Evolutionary conservation across 2,113 vertebrate species (phyloP).

Genomic region (Gnathonemus longibarbis): DNA sequence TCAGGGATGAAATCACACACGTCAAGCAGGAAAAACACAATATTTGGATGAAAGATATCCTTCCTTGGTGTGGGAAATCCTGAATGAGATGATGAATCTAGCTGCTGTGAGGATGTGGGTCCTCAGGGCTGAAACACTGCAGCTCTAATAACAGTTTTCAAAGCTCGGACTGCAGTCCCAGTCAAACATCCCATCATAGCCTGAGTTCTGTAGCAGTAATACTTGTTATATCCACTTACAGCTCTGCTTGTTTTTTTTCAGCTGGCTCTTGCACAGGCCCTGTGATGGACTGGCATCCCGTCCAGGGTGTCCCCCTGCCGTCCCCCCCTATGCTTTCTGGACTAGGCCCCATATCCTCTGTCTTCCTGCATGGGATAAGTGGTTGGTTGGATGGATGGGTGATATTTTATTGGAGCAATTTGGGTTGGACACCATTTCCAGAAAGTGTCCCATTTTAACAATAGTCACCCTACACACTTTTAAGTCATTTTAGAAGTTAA

Average conservation of each 20-base stretch:
- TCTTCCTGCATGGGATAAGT: neutral
- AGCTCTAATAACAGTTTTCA: neutral
- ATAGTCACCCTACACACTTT: neutral
- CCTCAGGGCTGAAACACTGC: neutral
- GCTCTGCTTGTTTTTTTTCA: neutral
- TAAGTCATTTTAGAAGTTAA: neutral
- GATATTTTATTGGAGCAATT: neutral
- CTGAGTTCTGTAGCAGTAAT: neutral
- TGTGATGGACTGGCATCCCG: neutral
- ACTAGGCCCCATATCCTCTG: neutral
- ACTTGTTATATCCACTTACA: neutral
- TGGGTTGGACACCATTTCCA: neutral
- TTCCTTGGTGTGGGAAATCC: neutral
- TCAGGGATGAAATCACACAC: slow-evolving; percentile 7
- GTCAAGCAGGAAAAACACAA: slow-evolving; percentile 13
- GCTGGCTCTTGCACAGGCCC: neutral
- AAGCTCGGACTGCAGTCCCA: neutral
- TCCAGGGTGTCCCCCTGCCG: neutral
- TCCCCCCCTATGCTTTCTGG: neutral
- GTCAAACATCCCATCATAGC: neutral
- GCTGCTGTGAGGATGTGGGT: neutral
- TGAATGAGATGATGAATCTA: neutral
- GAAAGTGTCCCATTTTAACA: too few species aligned
- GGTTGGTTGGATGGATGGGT: neutral
- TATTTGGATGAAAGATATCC: neutral